These are phyloP conservation scores for Andrena dorsata DNA, from an alignment of 2,888 invertebrate species.

Conservation along the genomic window DNA sequence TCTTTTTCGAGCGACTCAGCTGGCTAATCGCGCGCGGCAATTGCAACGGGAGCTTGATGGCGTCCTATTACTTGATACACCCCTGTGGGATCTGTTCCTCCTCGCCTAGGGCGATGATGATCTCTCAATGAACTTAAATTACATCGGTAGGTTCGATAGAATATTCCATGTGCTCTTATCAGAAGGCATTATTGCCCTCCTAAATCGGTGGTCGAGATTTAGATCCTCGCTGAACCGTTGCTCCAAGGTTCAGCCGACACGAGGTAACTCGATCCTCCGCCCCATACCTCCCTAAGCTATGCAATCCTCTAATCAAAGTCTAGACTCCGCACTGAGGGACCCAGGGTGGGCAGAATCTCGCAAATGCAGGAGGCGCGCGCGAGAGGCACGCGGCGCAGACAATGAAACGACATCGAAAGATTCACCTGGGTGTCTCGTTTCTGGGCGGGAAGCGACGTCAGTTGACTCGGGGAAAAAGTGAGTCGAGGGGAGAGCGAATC, in stretches of 20 bases:
- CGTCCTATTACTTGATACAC: neutral
- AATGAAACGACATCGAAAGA: slow-evolving; percentile 52
- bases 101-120: neutral
- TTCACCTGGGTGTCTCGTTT: slow-evolving; percentile 26
- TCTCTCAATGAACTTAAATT: slow-evolving; percentile 3
- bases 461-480: slow-evolving; percentile 47
- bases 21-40: slow-evolving; percentile 4
- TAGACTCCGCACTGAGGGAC: no score
- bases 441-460: slow-evolving; percentile 12
- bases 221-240: no score
- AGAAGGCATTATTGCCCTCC: no score
- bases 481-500: slow-evolving; percentile 41
- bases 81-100: neutral
- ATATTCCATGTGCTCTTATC: no score
- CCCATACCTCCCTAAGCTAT: no score
- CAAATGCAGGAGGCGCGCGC: slow-evolving; percentile 25
- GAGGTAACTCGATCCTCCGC: no score
- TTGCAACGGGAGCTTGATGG: neutral
- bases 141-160: neutral
- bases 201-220: no score
- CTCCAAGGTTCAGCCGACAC: no score
- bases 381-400: slow-evolving; percentile 37
- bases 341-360: no score
- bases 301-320: no score
- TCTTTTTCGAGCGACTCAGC: neutral